phyloP scores from a whole-genome alignment of 2,113 vertebrate genomes.

The Podiceps cristatus region DNA sequence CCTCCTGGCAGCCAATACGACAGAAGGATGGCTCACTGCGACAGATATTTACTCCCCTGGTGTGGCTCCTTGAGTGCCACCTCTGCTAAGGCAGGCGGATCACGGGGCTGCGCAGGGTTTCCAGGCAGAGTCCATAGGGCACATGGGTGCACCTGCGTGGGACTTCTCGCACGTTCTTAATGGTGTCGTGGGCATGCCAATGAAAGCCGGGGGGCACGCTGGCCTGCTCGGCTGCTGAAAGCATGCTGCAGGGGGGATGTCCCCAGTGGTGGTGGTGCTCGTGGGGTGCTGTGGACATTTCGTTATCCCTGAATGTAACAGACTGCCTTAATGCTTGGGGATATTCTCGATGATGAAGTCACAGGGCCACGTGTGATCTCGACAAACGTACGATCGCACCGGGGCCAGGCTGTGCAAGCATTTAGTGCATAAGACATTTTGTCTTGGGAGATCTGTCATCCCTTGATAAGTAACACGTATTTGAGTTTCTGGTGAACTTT shows the following conservation, averaged over 20 bases:
- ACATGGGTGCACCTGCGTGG: accelerated
- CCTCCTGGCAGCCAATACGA: not conserved
- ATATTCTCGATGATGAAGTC: not conserved
- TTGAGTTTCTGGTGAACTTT: constrained; percentile 38
- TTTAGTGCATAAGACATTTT: not conserved
- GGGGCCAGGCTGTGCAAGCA: not conserved
- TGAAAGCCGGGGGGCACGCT: not conserved
- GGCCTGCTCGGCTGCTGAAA: not conserved
- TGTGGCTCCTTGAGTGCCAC: not conserved
- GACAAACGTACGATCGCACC: not conserved
- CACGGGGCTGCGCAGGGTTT: not conserved
- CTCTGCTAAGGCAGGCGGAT: not conserved
- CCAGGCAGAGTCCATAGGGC: constrained; percentile 29
- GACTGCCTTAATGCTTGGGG: not conserved
- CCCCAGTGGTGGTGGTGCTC: not conserved
- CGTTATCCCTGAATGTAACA: not conserved
- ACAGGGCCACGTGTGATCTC: not conserved
- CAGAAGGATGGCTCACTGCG: not conserved
- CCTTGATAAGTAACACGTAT: not conserved
- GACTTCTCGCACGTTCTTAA: not conserved
- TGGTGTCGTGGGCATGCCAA: not conserved
- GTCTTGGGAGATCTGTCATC: not conserved
- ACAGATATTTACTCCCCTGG: not conserved
- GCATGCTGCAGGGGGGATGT: accelerated
- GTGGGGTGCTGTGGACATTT: not conserved